phyloP scores from a whole-genome alignment of 1,140 invertebrate genomes.

The Calephelis virginiensis region DNA sequence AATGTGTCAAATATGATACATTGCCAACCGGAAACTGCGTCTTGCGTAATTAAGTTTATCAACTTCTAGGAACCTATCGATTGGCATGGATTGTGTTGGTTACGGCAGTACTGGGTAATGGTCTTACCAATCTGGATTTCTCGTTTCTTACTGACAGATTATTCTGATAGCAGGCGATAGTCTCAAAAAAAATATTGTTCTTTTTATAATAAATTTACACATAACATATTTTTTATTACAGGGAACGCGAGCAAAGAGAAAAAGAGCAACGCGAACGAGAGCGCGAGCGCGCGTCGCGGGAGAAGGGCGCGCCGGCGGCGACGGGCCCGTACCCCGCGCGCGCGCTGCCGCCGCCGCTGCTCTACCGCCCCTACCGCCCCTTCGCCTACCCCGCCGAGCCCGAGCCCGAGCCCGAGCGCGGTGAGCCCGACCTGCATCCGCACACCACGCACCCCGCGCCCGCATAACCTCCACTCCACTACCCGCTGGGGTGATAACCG shows the following conservation, averaged over 20 bases:
- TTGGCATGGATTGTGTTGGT: too few species aligned
- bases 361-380: slow-evolving; percentile 49
- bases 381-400: slow-evolving; percentile 35
- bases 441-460: slow-evolving; percentile 26
- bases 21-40: too few species aligned
- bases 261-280: slow-evolving; percentile 64
- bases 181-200: too few species aligned
- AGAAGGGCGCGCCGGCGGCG: slow-evolving; percentile 55
- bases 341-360: slow-evolving; percentile 53
- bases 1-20: too few species aligned
- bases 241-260: slow-evolving; percentile 62
- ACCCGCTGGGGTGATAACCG: slow-evolving; percentile 1
- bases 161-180: too few species aligned
- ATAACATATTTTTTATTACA: slow-evolving; percentile 27
- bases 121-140: too few species aligned
- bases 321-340: slow-evolving; percentile 36
- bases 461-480: slow-evolving; percentile 17
- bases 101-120: too few species aligned
- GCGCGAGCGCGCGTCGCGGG: slow-evolving; percentile 48
- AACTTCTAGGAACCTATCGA: too few species aligned
- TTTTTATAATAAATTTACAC: too few species aligned
- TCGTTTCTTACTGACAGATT: too few species aligned
- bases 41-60: too few species aligned
- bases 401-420: slow-evolving; percentile 28
- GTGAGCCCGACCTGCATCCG: slow-evolving; percentile 29